Conservation (phyloP, 2,113 vertebrate genomes). For the Cololabis saira region DNA sequence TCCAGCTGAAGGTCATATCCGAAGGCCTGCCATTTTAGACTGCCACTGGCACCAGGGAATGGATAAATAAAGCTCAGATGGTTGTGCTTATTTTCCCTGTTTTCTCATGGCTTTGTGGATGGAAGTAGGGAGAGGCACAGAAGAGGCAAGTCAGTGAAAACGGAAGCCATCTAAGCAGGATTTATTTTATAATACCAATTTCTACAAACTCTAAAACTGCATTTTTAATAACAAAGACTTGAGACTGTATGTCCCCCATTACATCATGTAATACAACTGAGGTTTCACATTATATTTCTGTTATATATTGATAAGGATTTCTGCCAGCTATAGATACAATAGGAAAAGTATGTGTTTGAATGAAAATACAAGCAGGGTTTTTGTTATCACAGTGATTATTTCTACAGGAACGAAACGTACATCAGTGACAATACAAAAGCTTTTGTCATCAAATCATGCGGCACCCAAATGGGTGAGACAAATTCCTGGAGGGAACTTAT, state of each 20-base stretch:
- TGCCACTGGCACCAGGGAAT: slow-evolving; percentile 54
- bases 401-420: slow-evolving; percentile 21
- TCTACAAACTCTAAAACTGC: slow-evolving; percentile 14
- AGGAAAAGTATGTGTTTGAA: slow-evolving; percentile 14
- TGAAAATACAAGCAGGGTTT: slow-evolving; percentile 45
- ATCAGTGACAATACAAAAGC: slow-evolving; percentile 20
- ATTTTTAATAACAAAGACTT: slow-evolving; percentile 40
- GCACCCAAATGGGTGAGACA: slow-evolving; percentile 25
- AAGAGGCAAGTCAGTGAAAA: slow-evolving; percentile 23
- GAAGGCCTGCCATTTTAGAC: slow-evolving; percentile 68
- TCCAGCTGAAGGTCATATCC: slow-evolving; percentile 74
- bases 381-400: slow-evolving; percentile 38
- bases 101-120: slow-evolving; percentile 42
- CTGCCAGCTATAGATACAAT: slow-evolving; percentile 16
- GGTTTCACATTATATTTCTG: slow-evolving; percentile 21
- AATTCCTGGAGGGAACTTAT: slow-evolving; percentile 42
- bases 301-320: slow-evolving; percentile 38
- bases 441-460: slow-evolving; percentile 47
- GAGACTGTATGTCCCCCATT: too few species aligned
- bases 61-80: slow-evolving; percentile 65
- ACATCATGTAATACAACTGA: slow-evolving; percentile 17
- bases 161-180: slow-evolving; percentile 32
- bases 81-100: slow-evolving; percentile 56
- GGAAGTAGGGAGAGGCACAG: slow-evolving; percentile 18
- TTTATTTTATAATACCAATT: slow-evolving; percentile 42